Base-by-base conservation (phyloP, 2,888 invertebrate species). In the Machimus atricapillus region DNA sequence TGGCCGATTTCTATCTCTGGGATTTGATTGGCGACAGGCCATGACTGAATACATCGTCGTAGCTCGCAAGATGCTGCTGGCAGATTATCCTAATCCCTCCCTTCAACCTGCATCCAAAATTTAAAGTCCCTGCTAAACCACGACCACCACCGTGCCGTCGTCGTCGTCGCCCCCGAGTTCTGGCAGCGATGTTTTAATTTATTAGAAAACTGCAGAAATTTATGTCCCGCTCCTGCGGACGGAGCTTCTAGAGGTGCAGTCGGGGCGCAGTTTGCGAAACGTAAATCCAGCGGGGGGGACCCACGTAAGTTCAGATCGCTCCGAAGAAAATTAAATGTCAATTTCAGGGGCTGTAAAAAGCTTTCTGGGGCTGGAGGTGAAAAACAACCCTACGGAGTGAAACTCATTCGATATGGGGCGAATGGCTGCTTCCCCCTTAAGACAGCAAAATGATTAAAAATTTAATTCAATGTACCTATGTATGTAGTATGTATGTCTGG, bases 361-460 rank as follows among this genome's bases (percentile, higher is more conserved):
- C 40, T 19, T 34, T 19, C 31, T 5, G 23, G 16, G 0, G n/a
- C 46, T 31, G 27, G 52, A 79, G 79, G 79, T 79, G 52, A 19
- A 79, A 31, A 79, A 46, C 52, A 79, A 46, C 79, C 14, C 46
- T 19, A 43, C 12, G 79, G 16, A 66, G 23, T 9, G 14, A 66
- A 79, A 27, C 79, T 52, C 52, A 79, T 52, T 46, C 52, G 79
- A 79, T 79, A 27, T 79, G 46, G 31, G 79, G 19, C 66, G 66
- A 66, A 9, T 66, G 23, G 23, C 27, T 66, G 66, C 19, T 23
- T n/a, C 19, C 66, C 66, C 27, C 12, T 9, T 4, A 66, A 46
- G 79, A 79, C 79, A 79, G 40, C 31, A 12, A 27, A 79, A 79
- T 79, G 52, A 79, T 79, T 79, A 79, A 79, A 79, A 79, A 79